These are phyloP conservation scores for Bettongia penicillata DNA, from an alignment of 2,113 vertebrate genomes.

Conservation along the genomic window DNA sequence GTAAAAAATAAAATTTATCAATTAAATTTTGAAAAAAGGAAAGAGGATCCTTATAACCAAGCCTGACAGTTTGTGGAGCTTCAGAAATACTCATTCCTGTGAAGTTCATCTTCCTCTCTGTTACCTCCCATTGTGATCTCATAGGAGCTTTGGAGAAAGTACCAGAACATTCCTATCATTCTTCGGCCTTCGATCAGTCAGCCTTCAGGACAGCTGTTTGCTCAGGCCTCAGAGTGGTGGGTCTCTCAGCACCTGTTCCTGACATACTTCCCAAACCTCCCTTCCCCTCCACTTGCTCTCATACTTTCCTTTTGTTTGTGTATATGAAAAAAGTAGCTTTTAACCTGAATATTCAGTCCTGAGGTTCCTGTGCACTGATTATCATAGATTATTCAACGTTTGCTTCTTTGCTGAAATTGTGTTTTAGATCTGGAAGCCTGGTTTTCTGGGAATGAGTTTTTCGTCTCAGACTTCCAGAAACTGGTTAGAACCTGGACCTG, in stretches of 20 bases:
- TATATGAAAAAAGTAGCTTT: neutral
- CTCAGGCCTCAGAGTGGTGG: neutral
- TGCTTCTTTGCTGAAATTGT: neutral
- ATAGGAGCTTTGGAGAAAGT: slow-evolving; percentile 2
- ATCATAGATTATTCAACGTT: neutral
- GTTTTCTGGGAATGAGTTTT: neutral
- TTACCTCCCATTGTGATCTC: neutral
- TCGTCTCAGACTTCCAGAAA: neutral
- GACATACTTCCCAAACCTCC: neutral
- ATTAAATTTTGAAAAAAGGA: neutral
- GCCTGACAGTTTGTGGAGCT: neutral
- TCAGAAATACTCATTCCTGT: neutral
- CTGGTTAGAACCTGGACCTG: neutral
- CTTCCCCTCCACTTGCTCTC: neutral
- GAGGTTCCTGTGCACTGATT: neutral
- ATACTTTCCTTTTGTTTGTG: neutral
- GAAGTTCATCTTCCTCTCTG: neutral
- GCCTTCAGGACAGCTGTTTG: neutral
- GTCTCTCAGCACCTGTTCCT: slow-evolving; percentile 1
- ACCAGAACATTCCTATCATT: neutral
- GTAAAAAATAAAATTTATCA: neutral
- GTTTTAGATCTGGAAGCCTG: neutral
- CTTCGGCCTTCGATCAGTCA: neutral
- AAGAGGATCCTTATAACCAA: neutral
- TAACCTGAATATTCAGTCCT: neutral